These are phyloP conservation scores for Lytechinus pictus DNA, from an alignment of 35 echinoderm and acorn worm species.

Conservation along the genomic window DNA sequence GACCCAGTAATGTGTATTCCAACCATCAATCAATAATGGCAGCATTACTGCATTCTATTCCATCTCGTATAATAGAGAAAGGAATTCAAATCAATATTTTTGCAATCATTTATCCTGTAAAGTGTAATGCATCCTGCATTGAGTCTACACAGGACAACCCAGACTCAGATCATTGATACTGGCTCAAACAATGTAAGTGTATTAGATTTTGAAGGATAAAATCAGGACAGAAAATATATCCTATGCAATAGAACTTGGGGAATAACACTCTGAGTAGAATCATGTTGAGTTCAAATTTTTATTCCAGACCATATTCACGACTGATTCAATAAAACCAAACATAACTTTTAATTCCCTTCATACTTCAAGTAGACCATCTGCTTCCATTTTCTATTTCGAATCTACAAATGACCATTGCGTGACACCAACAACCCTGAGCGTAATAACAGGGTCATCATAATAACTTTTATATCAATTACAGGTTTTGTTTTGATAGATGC, in stretches of 20 bases:
- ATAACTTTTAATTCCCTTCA: too few species aligned
- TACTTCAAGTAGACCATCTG: too few species aligned
- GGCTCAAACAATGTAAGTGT: too few species aligned
- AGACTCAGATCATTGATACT: too few species aligned
- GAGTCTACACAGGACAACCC: too few species aligned
- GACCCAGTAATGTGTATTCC: neutral
- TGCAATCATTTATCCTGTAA: neutral
- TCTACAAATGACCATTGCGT: neutral
- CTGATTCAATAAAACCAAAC: too few species aligned
- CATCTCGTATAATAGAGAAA: neutral
- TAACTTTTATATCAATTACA: neutral
- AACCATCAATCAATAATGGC: neutral
- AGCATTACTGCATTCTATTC: neutral
- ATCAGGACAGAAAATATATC: too few species aligned
- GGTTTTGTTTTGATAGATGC: neutral
- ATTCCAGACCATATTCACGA: too few species aligned
- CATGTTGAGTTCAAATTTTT: too few species aligned
- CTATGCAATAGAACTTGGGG: too few species aligned
- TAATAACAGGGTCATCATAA: neutral
- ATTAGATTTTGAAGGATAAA: too few species aligned
- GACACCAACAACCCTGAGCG: neutral
- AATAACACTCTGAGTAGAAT: too few species aligned
- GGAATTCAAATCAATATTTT: constrained; percentile 1
- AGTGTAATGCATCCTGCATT: neutral
- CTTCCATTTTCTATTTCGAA: neutral